These are phyloP conservation scores for Drosophila obscura DNA, from an alignment of 1,140 invertebrate genomes.

Conservation along the genomic window DNA sequence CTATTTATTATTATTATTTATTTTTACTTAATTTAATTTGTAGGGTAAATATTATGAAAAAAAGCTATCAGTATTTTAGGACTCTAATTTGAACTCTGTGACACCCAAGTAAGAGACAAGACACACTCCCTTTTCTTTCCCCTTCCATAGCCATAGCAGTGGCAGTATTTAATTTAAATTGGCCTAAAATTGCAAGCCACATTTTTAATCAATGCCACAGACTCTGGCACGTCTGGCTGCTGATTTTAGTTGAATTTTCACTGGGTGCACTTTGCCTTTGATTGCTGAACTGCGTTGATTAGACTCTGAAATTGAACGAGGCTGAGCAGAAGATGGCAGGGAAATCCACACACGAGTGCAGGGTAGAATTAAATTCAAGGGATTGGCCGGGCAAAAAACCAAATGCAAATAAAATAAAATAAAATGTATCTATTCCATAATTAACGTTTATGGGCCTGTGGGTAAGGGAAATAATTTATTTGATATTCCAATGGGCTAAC, in stretches of 20 bases:
- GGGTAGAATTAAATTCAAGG: too few relatives aligned
- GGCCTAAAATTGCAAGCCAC: constrained; percentile 9
- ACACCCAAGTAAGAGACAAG: neutral
- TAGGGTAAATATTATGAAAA: too few relatives aligned
- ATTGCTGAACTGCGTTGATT: constrained; percentile 9
- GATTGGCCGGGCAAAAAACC: too few relatives aligned
- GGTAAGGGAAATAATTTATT: too few relatives aligned
- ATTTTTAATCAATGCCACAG: constrained; percentile 10
- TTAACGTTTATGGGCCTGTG: too few relatives aligned
- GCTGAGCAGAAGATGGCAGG: neutral
- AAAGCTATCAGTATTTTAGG: too few relatives aligned
- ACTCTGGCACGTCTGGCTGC: neutral
- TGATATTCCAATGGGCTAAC: too few relatives aligned
- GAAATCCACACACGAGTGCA: too few relatives aligned
- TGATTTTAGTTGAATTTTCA: neutral
- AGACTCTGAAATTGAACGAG: neutral
- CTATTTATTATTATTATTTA: too few relatives aligned
- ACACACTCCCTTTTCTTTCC: neutral
- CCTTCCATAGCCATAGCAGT: neutral
- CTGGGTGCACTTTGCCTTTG: neutral
- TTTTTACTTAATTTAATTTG: too few relatives aligned
- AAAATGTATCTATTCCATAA: too few relatives aligned
- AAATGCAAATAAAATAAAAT: too few relatives aligned
- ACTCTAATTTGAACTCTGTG: constrained; percentile 4
- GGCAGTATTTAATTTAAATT: constrained; percentile 23